phyloP scores from a whole-genome alignment of 2,797 vertebrate species.

The Prunella strophiata region DNA sequence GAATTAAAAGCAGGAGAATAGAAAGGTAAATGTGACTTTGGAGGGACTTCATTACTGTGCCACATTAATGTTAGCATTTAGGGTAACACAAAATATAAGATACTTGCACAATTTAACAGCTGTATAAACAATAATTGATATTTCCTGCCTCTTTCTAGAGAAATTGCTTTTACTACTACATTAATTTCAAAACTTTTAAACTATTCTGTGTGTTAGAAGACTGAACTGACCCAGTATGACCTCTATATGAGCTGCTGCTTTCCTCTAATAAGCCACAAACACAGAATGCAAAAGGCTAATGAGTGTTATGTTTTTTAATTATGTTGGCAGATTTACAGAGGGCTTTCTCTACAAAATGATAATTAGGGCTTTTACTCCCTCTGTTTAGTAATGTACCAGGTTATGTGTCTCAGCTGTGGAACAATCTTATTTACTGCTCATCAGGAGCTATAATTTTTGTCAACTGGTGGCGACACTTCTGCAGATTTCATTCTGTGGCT shows the following conservation, averaged over 20 bases:
- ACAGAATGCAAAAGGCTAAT: slow-evolving; percentile 33
- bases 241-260: background rate
- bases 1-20: background rate
- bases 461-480: background rate
- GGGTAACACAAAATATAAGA: background rate
- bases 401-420: slow-evolving; percentile 37
- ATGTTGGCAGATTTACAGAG: slow-evolving; percentile 23
- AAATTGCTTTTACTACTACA: background rate
- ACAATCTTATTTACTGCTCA: slow-evolving; percentile 45
- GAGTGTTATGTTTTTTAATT: slow-evolving; percentile 30
- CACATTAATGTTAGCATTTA: background rate
- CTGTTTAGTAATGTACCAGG: slow-evolving; percentile 44
- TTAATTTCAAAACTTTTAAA: slow-evolving; percentile 11
- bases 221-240: background rate
- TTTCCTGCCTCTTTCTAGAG: background rate
- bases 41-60: background rate
- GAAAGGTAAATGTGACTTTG: background rate
- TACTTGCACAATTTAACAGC: background rate
- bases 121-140: background rate
- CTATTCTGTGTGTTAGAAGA: background rate
- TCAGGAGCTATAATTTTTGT: slow-evolving; percentile 24
- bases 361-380: background rate
- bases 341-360: slow-evolving; percentile 26
- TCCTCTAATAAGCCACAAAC: slow-evolving; percentile 8
- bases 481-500: slow-evolving; percentile 32